Base-by-base conservation (phyloP, 2,888 invertebrate genomes). In the Cryptophagus acutangulus region DNA sequence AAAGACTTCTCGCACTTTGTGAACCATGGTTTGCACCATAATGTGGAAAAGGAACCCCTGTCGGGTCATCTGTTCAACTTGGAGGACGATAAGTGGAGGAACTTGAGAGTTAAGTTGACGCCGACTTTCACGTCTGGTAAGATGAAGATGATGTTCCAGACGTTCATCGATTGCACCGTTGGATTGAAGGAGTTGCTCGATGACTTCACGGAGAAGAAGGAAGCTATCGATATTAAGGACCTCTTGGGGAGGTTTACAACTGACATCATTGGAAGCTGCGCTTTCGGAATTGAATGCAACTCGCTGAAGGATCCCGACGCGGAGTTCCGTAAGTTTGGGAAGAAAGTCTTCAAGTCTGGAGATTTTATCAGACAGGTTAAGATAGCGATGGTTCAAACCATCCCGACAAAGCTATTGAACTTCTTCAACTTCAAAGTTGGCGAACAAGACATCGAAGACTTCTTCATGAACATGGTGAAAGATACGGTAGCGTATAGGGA, bases 81-180 rank as follows among this genome's bases (percentile, higher is more conserved):
- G 30, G 68, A 68, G 34, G 78, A 75, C 1, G 64, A 71, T 8
- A 67, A 71, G 17, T 84, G 84, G 83, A 78, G 73, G 53, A 69
- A 66, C 9, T 58, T 82, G 15, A 70, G 83, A 9, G 45, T 70
- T 0, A 79, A 80, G 50, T 61, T 83, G 52, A 73, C 81, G 1
- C 78, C 81, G 0, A 73, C 77, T 0, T 84, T 82, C 52, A 75
- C 81, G 0, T 72, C 79, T 0, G 79, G 77, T 3, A 82, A 81
- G 59, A 65, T 83, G 40, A 82, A 78, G 58, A 71, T 67, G 2
- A 78, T 82, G 76, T 80, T 77, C 51, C 70, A 70, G 0, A 71
- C 76, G 1, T 71, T 81, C 9, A 70, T 74, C 20, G 67, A 72
- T 26, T 74, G 40, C 26, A 29, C 41, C 1, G 20, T 12, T 1